Evolutionary conservation across 2,113 vertebrate species (phyloP).

Genomic region (Nettapus auritus): DNA sequence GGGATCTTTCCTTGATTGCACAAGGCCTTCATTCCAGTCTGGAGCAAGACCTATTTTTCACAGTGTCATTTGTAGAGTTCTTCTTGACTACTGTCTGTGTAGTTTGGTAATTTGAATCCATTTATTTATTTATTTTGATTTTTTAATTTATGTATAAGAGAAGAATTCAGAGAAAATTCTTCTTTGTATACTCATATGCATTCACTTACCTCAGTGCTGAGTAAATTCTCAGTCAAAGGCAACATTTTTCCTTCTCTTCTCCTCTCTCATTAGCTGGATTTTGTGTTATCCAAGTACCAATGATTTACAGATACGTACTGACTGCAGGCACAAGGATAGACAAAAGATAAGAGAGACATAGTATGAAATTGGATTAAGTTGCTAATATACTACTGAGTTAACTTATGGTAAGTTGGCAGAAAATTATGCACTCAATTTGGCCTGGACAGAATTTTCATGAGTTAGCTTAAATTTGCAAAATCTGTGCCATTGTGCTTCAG

Average conservation of each 20-base stretch:
- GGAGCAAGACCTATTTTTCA: neutral
- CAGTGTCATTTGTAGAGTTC: neutral
- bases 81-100: neutral
- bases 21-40: neutral
- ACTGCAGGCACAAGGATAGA: neutral
- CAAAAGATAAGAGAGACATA: neutral
- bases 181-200: neutral
- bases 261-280: neutral
- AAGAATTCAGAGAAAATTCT: neutral
- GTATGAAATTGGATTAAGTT: neutral
- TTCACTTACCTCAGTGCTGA: neutral
- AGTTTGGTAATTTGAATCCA: neutral
- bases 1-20: neutral
- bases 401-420: conserved; percentile 12
- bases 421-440: neutral
- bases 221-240: neutral
- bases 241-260: neutral
- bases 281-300: neutral
- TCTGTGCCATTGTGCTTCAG: neutral
- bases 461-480: conserved; percentile 5
- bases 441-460: neutral
- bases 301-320: neutral
- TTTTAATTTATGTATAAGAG: neutral
- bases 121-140: neutral
- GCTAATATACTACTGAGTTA: neutral